These are phyloP conservation scores for Cataglyphis livida DNA, from an alignment of 2,888 invertebrate genomes.

Conservation along the genomic window DNA sequence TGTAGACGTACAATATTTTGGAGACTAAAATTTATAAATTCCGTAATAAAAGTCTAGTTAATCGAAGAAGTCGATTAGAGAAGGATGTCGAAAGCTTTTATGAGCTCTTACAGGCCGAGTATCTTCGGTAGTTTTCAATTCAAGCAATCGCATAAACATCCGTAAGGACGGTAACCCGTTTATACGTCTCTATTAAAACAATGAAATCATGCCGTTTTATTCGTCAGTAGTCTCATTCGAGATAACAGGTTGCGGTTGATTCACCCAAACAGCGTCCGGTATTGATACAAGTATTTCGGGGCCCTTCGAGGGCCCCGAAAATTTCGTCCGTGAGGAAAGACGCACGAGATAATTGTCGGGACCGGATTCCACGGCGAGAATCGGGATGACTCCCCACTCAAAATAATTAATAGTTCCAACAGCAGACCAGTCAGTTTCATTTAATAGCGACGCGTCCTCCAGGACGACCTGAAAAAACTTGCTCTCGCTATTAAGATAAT, in stretches of 20 bases:
- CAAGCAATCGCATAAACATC: slow-evolving; percentile 18
- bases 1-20: not conserved
- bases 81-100: slow-evolving; percentile 7
- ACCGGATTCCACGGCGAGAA: slow-evolving; percentile 81
- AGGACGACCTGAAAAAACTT: not conserved
- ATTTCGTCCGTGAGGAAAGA: slow-evolving; percentile 36
- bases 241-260: slow-evolving; percentile 54
- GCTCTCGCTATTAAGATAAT: not conserved
- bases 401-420: slow-evolving; percentile 83
- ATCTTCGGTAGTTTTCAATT: not conserved
- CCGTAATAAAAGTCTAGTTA: not conserved
- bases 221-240: slow-evolving; percentile 50
- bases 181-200: slow-evolving; percentile 56
- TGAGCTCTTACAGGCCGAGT: not conserved
- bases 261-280: slow-evolving; percentile 35
- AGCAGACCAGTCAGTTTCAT: slow-evolving; percentile 36
- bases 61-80: not conserved
- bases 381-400: slow-evolving; percentile 69
- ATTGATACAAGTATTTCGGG: not conserved
- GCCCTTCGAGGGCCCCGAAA: not conserved
- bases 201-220: slow-evolving; percentile 22
- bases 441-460: not conserved
- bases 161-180: slow-evolving; percentile 16
- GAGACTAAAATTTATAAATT: not conserved
- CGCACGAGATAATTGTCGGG: slow-evolving; percentile 81